phyloP scores from a whole-genome alignment of 2,888 invertebrate species.

The Beris morrisii region DNA sequence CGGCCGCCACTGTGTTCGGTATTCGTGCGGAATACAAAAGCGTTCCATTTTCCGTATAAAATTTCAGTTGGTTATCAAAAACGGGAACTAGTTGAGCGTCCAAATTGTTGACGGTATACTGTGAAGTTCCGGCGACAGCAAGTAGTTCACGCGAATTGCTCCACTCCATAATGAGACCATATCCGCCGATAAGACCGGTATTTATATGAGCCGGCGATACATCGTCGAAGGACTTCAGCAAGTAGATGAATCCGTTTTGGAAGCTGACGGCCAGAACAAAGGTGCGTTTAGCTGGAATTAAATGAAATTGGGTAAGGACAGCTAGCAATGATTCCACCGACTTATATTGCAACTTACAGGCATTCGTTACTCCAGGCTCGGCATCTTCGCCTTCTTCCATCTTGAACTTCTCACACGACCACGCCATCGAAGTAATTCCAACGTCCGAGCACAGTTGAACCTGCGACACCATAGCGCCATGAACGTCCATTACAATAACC shows the following conservation, averaged over 20 bases:
- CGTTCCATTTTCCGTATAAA: conserved; percentile 84
- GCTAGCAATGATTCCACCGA: neutral
- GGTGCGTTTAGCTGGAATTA: conserved; percentile 61
- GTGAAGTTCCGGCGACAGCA: conserved; percentile 82
- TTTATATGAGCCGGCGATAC: conserved; percentile 84
- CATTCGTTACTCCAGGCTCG: conserved; percentile 62
- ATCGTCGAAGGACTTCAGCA: conserved; percentile 91
- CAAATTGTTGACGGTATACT: conserved; percentile 46
- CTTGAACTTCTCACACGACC: conserved; percentile 97
- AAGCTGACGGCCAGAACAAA: conserved; percentile 87
- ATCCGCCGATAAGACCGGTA: conserved; percentile 75
- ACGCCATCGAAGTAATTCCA: conserved; percentile 88
- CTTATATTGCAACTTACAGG: conserved; percentile 47
- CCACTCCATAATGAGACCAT: conserved; percentile 91
- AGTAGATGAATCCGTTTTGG: conserved; percentile 85
- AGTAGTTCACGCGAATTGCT: conserved; percentile 90
- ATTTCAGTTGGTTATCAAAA: conserved; percentile 82
- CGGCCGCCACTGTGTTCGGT: conserved; percentile 74
- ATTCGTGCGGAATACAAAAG: conserved; percentile 79
- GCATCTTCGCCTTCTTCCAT: conserved; percentile 92
- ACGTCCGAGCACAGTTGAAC: conserved; percentile 84
- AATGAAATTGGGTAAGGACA: conserved; percentile 26
- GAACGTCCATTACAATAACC: conserved; percentile 95
- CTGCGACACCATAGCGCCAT: conserved; percentile 93
- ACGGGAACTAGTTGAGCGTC: conserved; percentile 58